These are phyloP conservation scores for Clytia hemisphaerica DNA, from an alignment of 30 jellyfish, hydroid and myxozoan species.

Conservation along the genomic window DNA sequence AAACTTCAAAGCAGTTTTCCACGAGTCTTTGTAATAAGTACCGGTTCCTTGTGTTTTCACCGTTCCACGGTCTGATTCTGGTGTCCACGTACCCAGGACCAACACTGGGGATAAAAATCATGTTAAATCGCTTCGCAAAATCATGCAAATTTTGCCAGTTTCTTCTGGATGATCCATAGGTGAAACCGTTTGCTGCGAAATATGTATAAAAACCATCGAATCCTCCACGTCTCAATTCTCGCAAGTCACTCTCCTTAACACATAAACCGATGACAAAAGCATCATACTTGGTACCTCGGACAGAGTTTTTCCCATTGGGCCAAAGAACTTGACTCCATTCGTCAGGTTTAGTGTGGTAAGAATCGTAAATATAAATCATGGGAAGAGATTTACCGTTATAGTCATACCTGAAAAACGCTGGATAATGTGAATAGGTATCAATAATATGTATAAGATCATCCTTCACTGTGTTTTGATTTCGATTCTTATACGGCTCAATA, in stretches of 20 bases:
- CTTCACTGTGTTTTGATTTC: constrained; percentile 62
- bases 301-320: constrained; percentile 36
- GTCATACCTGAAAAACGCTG: constrained; percentile 48
- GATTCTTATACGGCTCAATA: constrained; percentile 75
- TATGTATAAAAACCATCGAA: constrained; percentile 95
- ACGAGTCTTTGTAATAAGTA: constrained; percentile 57
- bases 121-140: constrained; percentile 32
- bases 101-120: constrained; percentile 77
- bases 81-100: constrained; percentile 98
- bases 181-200: constrained; percentile 91
- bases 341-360: constrained; percentile 71
- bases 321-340: constrained; percentile 64
- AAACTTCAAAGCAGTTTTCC: constrained; percentile 55
- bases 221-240: constrained; percentile 59
- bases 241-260: constrained; percentile 50
- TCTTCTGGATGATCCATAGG: constrained; percentile 83
- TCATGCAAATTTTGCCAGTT: constrained; percentile 62
- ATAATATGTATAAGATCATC: constrained; percentile 56
- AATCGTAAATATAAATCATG: constrained; percentile 71
- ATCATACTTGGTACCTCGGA: constrained; percentile 75
- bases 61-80: constrained; percentile 91
- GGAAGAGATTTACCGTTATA: constrained; percentile 45
- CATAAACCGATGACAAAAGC: constrained; percentile 60
- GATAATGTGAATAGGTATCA: constrained; percentile 50
- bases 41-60: constrained; percentile 78